phyloP scores from a whole-genome alignment of 2,888 invertebrate genomes.

The Erpobdella octoculata region DNA sequence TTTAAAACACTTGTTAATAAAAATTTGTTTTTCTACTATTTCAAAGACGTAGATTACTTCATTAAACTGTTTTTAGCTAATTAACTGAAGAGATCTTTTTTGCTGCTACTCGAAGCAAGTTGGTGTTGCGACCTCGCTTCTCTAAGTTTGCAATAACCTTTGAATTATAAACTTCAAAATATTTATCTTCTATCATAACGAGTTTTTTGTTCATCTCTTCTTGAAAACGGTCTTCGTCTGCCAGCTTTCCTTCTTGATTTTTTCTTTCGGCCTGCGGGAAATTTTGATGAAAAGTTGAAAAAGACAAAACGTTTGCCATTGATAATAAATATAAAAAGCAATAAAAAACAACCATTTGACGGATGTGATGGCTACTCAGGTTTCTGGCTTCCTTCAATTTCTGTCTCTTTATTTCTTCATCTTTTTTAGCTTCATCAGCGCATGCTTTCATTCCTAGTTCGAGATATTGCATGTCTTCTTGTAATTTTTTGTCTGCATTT shows the following conservation, averaged over 20 bases:
- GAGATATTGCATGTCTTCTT: conserved; percentile 46
- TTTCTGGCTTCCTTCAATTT: conserved; percentile 41
- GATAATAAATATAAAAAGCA: not conserved
- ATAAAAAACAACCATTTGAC: conserved; percentile 43
- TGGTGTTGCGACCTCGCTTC: not conserved
- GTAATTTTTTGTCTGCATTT: conserved; percentile 41
- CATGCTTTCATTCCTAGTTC: conserved; percentile 22
- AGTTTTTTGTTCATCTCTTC: not conserved
- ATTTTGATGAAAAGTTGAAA: not conserved
- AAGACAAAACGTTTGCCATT: not conserved
- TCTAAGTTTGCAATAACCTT: not conserved
- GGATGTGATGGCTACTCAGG: conserved; percentile 42
- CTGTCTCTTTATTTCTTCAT: conserved; percentile 44
- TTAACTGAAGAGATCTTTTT: too few species aligned
- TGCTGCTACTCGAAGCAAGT: too few species aligned
- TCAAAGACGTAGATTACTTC: too few species aligned
- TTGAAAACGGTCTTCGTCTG: not conserved
- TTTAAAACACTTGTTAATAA: too few species aligned
- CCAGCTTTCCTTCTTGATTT: not conserved
- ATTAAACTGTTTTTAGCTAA: too few species aligned
- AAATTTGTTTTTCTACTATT: too few species aligned
- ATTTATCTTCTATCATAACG: not conserved
- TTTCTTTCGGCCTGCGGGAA: not conserved
- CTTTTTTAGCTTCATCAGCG: conserved; percentile 39
- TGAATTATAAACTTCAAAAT: not conserved